Evolutionary conservation across 2,113 vertebrate species (phyloP), one percentile per base, ranked within the genome.

Genomic region (Empidonax traillii): DNA sequence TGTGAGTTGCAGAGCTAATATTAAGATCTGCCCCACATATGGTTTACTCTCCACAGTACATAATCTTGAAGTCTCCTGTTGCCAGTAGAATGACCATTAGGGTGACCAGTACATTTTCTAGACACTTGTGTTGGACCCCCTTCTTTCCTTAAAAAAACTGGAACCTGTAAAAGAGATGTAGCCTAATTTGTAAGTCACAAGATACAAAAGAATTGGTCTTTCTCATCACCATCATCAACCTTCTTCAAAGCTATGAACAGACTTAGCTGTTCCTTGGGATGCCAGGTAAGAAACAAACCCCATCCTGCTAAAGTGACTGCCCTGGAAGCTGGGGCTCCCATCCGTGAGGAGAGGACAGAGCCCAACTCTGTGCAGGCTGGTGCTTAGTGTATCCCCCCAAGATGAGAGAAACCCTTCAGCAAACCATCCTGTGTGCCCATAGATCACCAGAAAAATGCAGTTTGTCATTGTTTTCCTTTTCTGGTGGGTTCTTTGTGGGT

Each of bases 281-380:
- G 43, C 22, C 9, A 31, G 33, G 18, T 53, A 33, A 41, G 46
- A 31, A 37, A 43, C 24, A 59, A 15, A 10, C 12, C 68, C 14
- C 5, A 3, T 49, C 28, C n/a, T 88, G 33, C 44, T 65, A 2
- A 46, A 20, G 16, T 9, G 28, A 33, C 53, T 41, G 49, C 16
- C 58, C 49, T 61, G 27, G 35, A 28, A 61, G 12, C 0, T 1
- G 22, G 10, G 22, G 3, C 12, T 85, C 11, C 39, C 43, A 41
- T 5, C 15, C 0, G 0, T 0, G 0, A 14, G 33, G 55, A 56
- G 55, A 27, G 6, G 21, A 87, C 51, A 61, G 18, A 82, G 3
- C 61, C 15, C 72, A 68, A 14, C 5, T 8, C 27, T 39, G 25
- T 0, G 3, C 7, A 22, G 25, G 15, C 31, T 81, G 25, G 14